Base-by-base conservation (phyloP, 2,797 vertebrate genomes). In the Eupleurogrammus muticus region DNA sequence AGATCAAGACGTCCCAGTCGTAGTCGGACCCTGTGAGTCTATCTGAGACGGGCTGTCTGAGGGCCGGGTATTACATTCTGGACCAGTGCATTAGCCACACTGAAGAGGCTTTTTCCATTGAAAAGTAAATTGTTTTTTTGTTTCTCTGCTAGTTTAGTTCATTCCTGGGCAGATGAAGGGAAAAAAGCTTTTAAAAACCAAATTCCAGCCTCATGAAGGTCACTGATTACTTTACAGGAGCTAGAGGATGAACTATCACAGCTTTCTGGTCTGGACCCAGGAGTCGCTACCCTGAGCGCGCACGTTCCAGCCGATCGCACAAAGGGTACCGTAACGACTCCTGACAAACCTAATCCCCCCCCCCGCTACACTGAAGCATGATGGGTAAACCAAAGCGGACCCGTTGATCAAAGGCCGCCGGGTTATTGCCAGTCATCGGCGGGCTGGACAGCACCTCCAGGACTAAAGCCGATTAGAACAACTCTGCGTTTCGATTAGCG, bases 281-380 rank as follows among this genome's bases (percentile, higher is more conserved):
- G 55, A 72, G 28, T 68, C 2, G 7, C 28, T 36, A n/a, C 49
- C 57, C 58, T 56, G 57, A 62, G 56, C 28, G 70, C 72, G 70
- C 56, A 42, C 11, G 65, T 80, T 83, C 77, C 74, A 66, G 79
- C 24, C 34, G 53, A 80, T 86, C 87, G 84, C 72, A 84, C 83
- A 63, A 65, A 81, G 68, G 74, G 81, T 79, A 87, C 78, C 51
- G 70, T 88, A 91, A 92, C 79, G 58, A n/a, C 79, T 81, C 69
- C 82, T 87, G 89, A 92, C 88, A 91, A 80, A 83, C 61, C 48
- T 91, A 92, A 92, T 91, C n/a, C n/a, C n/a, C n/a, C n/a, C n/a
- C 89, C 90, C 72, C 3, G 51, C 75, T 74, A 75, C 77, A 82
- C 75, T 66, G 74, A 79, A 40, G 85, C 87, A 89, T 85, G 84